Evolutionary conservation across 2,797 vertebrate species (phyloP).

Genomic region (Microcaecilia unicolor): DNA sequence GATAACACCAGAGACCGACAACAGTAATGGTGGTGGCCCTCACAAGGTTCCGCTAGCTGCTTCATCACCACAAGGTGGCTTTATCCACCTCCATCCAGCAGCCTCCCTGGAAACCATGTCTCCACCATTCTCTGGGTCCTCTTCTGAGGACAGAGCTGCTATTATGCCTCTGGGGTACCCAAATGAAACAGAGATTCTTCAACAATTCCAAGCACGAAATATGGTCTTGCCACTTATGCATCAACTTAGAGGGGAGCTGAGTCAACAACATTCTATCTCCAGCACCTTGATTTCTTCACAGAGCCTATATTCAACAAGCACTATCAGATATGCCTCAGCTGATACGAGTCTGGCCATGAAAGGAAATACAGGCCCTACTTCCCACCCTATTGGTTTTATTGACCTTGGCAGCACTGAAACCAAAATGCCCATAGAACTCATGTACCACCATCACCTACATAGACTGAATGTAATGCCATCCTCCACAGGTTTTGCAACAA

Average conservation of each 20-base stretch:
- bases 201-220: conserved; percentile 46
- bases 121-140: conserved; percentile 58
- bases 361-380: conserved; percentile 32
- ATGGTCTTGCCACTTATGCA: conserved; percentile 69
- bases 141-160: conserved; percentile 58
- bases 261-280: not conserved
- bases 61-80: too few species aligned
- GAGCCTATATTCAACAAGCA: conserved; percentile 74
- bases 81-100: not conserved
- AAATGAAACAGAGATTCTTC: not conserved
- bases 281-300: not conserved
- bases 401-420: conserved; percentile 56
- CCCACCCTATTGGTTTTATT: conserved; percentile 50
- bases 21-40: conserved; percentile 30
- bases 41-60: conserved; percentile 55
- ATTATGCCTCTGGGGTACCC: conserved; percentile 54
- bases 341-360: conserved; percentile 64
- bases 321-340: conserved; percentile 79
- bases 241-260: conserved; percentile 55
- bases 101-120: conserved; percentile 28
- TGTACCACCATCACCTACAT: conserved; percentile 82
- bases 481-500: conserved; percentile 62
- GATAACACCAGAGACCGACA: conserved; percentile 24
- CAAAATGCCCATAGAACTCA: conserved; percentile 42
- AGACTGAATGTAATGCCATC: conserved; percentile 66